These are phyloP conservation scores for Heteractis magnifica DNA, from an alignment of 92 coral and sea anemone genomes.

Conservation along the genomic window DNA sequence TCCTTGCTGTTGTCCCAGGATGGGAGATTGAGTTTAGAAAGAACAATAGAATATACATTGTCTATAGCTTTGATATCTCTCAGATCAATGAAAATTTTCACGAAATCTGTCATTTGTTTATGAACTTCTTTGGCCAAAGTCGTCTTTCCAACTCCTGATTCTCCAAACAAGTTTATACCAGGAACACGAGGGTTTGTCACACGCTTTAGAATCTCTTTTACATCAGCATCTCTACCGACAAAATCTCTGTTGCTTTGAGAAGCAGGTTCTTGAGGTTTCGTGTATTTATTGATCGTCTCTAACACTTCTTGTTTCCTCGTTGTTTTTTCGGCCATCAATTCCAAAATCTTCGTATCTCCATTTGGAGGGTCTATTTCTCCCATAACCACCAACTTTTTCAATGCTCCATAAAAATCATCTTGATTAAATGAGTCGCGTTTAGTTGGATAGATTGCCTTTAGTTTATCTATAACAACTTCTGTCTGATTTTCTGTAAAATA, in stretches of 20 bases:
- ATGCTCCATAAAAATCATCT: conserved; percentile 20
- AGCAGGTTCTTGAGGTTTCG: not conserved
- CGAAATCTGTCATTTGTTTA: conserved; percentile 3
- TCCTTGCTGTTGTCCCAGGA: conserved; percentile 12
- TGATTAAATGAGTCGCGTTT: not conserved
- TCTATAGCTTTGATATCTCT: conserved; percentile 36
- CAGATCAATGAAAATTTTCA: conserved; percentile 21
- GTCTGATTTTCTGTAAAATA: not conserved
- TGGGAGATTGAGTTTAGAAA: conserved; percentile 10
- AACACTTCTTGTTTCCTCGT: conserved; percentile 15
- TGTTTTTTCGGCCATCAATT: conserved; percentile 24
- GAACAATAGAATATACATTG: conserved; percentile 19
- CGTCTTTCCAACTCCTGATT: conserved; percentile 79
- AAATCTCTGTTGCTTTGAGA: conserved; percentile 12
- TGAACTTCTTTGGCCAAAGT: conserved; percentile 45
- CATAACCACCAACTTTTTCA: not conserved
- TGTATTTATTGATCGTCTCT: conserved; percentile 15
- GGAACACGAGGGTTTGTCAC: conserved; percentile 14
- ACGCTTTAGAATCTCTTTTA: conserved; percentile 18
- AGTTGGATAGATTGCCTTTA: not conserved
- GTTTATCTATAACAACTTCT: not conserved
- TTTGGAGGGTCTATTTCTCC: conserved; percentile 6
- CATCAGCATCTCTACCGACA: conserved; percentile 6
- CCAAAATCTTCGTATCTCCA: not conserved
- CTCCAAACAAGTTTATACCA: conserved; percentile 54